Conservation (phyloP, 2,888 invertebrate species). For the Encarsia formosa region DNA sequence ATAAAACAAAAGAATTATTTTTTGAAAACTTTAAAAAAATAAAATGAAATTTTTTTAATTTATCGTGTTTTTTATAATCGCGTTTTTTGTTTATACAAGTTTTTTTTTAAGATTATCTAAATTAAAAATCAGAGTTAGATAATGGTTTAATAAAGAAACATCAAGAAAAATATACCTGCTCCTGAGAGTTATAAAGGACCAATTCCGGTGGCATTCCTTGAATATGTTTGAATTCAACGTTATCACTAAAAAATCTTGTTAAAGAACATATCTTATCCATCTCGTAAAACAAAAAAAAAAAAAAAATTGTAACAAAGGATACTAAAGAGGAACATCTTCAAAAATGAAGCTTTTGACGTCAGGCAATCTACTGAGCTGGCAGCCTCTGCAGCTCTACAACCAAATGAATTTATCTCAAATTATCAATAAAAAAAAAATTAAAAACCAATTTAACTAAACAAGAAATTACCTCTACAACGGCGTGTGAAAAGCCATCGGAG, state of each 20-base stretch:
- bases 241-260: constrained; percentile 31
- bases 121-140: too few relatives aligned
- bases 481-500: constrained; percentile 5
- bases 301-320: constrained; percentile 49
- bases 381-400: constrained; percentile 65
- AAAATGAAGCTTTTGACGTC: constrained; percentile 66
- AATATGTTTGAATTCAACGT: constrained; percentile 63
- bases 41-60: background rate
- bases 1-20: background rate
- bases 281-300: background rate
- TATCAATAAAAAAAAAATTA: background rate
- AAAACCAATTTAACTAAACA: background rate
- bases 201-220: constrained; percentile 64
- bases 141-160: too few relatives aligned
- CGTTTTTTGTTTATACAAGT: background rate
- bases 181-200: constrained; percentile 57
- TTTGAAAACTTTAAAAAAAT: background rate
- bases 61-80: background rate
- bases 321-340: constrained; percentile 65
- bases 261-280: constrained; percentile 13
- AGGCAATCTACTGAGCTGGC: constrained; percentile 62
- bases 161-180: too few relatives aligned
- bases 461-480: constrained; percentile 18
- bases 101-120: too few relatives aligned
- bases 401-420: background rate